These are phyloP conservation scores for Pimephales promelas DNA, from an alignment of 2,113 vertebrate species.

Conservation along the genomic window DNA sequence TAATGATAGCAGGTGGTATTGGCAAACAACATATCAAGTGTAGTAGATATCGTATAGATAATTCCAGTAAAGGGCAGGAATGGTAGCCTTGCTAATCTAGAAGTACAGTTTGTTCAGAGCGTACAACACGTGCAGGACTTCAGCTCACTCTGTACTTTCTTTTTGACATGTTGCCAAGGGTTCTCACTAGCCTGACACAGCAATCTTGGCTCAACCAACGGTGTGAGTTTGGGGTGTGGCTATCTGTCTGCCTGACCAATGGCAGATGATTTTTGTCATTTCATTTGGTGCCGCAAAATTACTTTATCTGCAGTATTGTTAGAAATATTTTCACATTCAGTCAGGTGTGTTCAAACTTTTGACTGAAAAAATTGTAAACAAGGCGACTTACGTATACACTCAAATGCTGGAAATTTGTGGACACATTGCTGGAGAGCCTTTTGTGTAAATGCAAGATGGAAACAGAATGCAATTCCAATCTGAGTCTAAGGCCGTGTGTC, in stretches of 20 bases:
- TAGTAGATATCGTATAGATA: not conserved
- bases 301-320: not conserved
- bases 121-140: slow-evolving; percentile 14
- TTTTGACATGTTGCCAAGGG: not conserved
- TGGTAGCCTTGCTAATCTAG: not conserved
- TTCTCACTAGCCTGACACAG: not conserved
- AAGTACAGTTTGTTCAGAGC: not conserved
- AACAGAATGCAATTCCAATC: not conserved
- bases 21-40: slow-evolving; percentile 27
- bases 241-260: not conserved
- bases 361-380: not conserved
- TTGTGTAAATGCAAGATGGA: not conserved
- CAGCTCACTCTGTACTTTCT: slow-evolving; percentile 58
- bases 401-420: not conserved
- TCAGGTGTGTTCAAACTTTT: not conserved
- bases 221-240: not conserved
- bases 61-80: not conserved
- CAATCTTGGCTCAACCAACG: not conserved
- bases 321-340: too few species aligned
- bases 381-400: not conserved
- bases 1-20: slow-evolving; percentile 53
- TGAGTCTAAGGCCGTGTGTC: too few species aligned
- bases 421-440: not conserved
- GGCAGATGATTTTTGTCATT: not conserved
- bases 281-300: not conserved